Evolutionary conservation across 2,113 vertebrate genomes (phyloP).

Genomic region (Pycnonotus jocosus): DNA sequence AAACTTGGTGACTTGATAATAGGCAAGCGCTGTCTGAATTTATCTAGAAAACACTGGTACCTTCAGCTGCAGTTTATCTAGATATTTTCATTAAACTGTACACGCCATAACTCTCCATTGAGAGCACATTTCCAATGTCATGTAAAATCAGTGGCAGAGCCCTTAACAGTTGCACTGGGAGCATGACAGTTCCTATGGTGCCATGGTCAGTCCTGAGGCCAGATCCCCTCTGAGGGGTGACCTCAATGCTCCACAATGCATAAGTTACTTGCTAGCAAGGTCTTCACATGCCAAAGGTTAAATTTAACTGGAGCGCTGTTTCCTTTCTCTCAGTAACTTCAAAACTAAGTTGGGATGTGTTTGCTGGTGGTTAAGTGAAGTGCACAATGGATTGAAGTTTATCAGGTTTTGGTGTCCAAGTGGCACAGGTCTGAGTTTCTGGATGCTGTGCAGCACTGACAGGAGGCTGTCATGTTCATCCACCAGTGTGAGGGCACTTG

Average conservation of each 20-base stretch:
- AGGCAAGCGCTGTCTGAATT: neutral
- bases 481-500: neutral
- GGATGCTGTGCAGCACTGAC: neutral
- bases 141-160: neutral
- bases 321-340: neutral
- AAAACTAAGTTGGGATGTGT: neutral
- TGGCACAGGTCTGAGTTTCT: neutral
- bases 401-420: neutral
- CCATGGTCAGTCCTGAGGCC: neutral
- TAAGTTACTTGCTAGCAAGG: neutral
- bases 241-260: neutral
- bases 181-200: rapidly evolving
- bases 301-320: neutral
- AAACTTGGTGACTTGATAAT: neutral
- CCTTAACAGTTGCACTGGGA: neutral
- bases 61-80: neutral
- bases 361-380: neutral
- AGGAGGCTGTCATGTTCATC: neutral
- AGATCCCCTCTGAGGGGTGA: neutral
- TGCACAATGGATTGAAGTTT: neutral
- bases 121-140: neutral
- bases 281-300: neutral
- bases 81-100: neutral
- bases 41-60: neutral
- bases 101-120: neutral